These are phyloP conservation scores for Synergus umbraculus DNA, from an alignment of 2,888 invertebrate species.

Conservation along the genomic window DNA sequence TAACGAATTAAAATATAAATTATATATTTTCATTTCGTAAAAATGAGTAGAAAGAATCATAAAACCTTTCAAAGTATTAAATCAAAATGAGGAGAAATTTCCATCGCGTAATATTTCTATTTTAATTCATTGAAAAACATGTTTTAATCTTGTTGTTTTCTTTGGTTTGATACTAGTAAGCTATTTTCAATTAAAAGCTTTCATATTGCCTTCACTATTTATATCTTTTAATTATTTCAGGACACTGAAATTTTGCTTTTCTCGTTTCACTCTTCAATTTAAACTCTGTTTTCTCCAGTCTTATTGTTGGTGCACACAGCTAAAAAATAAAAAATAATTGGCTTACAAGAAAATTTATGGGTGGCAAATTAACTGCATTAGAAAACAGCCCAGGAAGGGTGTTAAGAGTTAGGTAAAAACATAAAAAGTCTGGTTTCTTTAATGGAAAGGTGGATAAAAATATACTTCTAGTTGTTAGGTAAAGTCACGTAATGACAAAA, in stretches of 20 bases:
- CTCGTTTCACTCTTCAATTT: background rate
- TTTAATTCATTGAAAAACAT: no score
- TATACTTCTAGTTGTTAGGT: background rate
- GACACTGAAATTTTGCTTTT: no score
- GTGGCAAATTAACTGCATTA: background rate
- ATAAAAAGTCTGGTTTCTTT: background rate
- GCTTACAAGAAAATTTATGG: background rate
- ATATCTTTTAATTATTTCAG: no score
- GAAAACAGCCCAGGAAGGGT: background rate
- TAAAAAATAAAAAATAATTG: background rate
- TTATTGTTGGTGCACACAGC: background rate
- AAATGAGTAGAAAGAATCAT: background rate
- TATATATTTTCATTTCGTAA: background rate
- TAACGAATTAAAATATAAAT: background rate
- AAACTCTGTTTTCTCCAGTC: background rate
- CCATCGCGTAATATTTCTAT: no score
- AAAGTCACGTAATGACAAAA: background rate
- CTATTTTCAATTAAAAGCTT: no score
- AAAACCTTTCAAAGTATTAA: no score
- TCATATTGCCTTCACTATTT: no score
- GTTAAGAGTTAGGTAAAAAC: background rate
- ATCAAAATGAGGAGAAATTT: no score
- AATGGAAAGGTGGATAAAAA: background rate
- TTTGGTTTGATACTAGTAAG: no score
- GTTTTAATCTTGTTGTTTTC: no score